phyloP scores from a whole-genome alignment of 2,113 vertebrate species.

The Neodontobutis hainanensis region DNA sequence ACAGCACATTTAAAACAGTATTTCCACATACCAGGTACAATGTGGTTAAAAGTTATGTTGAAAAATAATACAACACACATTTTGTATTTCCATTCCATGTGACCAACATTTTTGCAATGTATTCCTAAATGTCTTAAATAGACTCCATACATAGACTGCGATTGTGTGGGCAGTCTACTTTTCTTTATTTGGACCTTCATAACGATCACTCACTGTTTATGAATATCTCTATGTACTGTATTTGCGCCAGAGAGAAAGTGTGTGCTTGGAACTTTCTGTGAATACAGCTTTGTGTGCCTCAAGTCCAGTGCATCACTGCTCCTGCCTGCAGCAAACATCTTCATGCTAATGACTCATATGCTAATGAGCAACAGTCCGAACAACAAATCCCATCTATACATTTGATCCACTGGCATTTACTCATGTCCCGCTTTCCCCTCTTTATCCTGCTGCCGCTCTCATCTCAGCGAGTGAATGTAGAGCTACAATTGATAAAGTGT shows the following conservation, averaged over 20 bases:
- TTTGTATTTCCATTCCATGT: too few species aligned
- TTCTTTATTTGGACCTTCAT: conserved; percentile 45
- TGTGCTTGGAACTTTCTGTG: conserved; percentile 48
- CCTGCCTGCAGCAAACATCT: conserved; percentile 54
- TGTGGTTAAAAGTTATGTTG: too few species aligned
- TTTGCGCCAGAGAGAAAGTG: conserved; percentile 16
- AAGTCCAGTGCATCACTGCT: conserved; percentile 55
- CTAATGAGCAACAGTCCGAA: conserved; percentile 60
- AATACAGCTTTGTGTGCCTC: conserved; percentile 48
- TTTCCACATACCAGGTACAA: too few species aligned
- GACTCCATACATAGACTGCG: conserved; percentile 1
- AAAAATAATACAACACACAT: too few species aligned
- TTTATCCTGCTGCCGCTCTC: neutral
- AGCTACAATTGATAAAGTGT: conserved; percentile 29
- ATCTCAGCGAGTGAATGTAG: conserved; percentile 7
- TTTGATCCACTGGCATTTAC: conserved; percentile 47
- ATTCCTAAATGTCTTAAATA: neutral
- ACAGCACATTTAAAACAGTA: too few species aligned
- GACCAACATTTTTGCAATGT: too few species aligned
- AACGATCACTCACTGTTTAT: conserved; percentile 2
- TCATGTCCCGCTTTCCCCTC: conserved; percentile 2
- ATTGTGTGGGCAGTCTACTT: conserved; percentile 15
- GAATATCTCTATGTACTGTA: conserved; percentile 10
- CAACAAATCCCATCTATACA: conserved; percentile 40
- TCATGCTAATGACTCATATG: conserved; percentile 75